These are phyloP conservation scores for Eurosta solidaginis DNA, from an alignment of 1,140 invertebrate species.

Conservation along the genomic window DNA sequence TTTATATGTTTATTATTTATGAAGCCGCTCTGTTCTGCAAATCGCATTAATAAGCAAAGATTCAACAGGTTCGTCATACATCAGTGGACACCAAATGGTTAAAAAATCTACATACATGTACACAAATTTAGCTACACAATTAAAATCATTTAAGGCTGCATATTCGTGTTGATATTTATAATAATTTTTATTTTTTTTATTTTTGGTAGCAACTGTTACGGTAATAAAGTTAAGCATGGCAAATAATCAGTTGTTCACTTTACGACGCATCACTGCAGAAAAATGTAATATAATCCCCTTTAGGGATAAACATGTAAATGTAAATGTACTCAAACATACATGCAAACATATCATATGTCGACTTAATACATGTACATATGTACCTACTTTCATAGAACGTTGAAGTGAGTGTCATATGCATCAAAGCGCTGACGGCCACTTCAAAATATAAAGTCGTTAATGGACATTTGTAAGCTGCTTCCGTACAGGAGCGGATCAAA, in stretches of 20 bases:
- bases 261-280: conserved; percentile 21
- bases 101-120: neutral
- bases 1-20: neutral
- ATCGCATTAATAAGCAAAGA: conserved; percentile 26
- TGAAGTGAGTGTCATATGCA: neutral
- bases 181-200: neutral
- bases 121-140: neutral
- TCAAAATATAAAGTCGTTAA: conserved; percentile 4
- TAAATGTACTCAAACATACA: neutral
- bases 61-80: conserved; percentile 27
- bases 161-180: neutral
- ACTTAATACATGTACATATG: neutral
- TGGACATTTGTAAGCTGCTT: conserved; percentile 13
- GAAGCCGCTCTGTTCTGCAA: neutral
- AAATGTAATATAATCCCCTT: conserved; percentile 24
- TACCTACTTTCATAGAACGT: neutral
- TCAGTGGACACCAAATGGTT: neutral
- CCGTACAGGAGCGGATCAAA: neutral
- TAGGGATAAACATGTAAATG: neutral
- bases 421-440: conserved; percentile 18
- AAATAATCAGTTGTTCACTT: conserved; percentile 24
- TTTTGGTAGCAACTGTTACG: neutral
- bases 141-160: neutral
- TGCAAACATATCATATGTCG: neutral
- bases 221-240: conserved; percentile 19